phyloP scores from a whole-genome alignment of 2,888 invertebrate species.

The Mesoligia furuncula region DNA sequence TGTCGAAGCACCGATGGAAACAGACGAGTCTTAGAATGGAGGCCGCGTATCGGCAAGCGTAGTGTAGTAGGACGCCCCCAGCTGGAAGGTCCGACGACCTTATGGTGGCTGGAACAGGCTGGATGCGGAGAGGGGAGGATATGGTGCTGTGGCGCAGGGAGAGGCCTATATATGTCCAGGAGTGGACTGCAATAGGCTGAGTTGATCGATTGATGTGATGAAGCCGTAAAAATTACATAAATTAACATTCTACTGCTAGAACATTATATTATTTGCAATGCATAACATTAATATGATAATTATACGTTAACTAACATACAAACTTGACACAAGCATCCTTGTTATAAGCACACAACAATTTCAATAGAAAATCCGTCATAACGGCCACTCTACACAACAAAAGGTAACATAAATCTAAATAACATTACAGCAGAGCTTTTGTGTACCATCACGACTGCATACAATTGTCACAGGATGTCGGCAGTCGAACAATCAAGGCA shows the following conservation, averaged over 20 bases:
- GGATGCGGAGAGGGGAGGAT: too few relatives aligned
- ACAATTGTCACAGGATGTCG: slow-evolving; percentile 59
- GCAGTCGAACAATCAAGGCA: slow-evolving; percentile 55
- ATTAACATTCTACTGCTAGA: background rate
- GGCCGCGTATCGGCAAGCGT: too few relatives aligned
- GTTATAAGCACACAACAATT: background rate
- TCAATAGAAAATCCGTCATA: slow-evolving; percentile 19
- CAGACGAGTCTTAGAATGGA: too few relatives aligned
- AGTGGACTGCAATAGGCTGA: too few relatives aligned
- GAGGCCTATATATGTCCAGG: too few relatives aligned
- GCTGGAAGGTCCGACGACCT: too few relatives aligned
- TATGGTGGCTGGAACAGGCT: too few relatives aligned
- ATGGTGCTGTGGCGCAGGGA: too few relatives aligned
- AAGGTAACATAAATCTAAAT: slow-evolving; percentile 52
- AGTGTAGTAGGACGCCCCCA: too few relatives aligned
- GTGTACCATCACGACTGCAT: slow-evolving; percentile 58
- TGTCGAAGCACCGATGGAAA: too few relatives aligned
- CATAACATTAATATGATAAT: background rate
- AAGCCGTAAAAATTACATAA: background rate
- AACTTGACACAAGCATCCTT: background rate
- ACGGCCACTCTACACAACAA: slow-evolving; percentile 23
- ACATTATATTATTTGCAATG: background rate
- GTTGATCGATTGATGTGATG: too few relatives aligned
- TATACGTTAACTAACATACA: slow-evolving; percentile 1
- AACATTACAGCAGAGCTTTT: slow-evolving; percentile 50